phyloP scores from a whole-genome alignment of 2,888 invertebrate species.

The Serrognathus titanus region DNA sequence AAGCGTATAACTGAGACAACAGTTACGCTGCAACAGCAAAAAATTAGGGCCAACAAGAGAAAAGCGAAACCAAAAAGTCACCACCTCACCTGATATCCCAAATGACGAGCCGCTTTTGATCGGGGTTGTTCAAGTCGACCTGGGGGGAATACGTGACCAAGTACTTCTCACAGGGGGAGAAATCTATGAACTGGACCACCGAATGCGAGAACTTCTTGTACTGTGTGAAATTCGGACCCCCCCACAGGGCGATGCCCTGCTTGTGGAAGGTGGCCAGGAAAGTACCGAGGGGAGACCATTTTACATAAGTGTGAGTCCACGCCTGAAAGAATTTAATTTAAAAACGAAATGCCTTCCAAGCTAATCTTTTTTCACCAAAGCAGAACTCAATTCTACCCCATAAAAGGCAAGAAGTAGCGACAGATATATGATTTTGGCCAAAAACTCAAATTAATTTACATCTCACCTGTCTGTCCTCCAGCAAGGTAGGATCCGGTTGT shows the following conservation, averaged over 20 bases:
- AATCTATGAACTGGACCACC: slow-evolving; percentile 92
- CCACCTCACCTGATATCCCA: slow-evolving; percentile 87
- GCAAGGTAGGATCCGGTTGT: slow-evolving; percentile 75
- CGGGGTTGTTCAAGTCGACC: slow-evolving; percentile 59
- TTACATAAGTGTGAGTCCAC: slow-evolving; percentile 95
- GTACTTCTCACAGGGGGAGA: slow-evolving; percentile 97
- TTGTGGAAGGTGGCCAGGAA: slow-evolving; percentile 95
- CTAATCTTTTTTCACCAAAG: no score
- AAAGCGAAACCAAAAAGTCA: neutral
- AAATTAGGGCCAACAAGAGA: slow-evolving; percentile 12
- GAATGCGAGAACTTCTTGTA: slow-evolving; percentile 88
- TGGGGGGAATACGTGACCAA: slow-evolving; percentile 91
- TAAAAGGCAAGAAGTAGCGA: neutral
- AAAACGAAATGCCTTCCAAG: slow-evolving; percentile 7
- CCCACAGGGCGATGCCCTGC: slow-evolving; percentile 96
- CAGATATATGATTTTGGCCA: neutral
- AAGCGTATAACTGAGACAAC: slow-evolving; percentile 22
- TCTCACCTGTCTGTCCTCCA: slow-evolving; percentile 77
- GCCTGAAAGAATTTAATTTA: slow-evolving; percentile 54
- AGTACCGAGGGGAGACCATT: slow-evolving; percentile 97
- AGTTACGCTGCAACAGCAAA: slow-evolving; percentile 16
- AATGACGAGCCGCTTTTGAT: slow-evolving; percentile 83
- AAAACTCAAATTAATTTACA: slow-evolving; percentile 25
- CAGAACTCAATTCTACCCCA: no score
- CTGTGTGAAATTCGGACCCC: slow-evolving; percentile 88